Evolutionary conservation across 2,888 invertebrate species (phyloP).

Genomic region (Andricus curvator): DNA sequence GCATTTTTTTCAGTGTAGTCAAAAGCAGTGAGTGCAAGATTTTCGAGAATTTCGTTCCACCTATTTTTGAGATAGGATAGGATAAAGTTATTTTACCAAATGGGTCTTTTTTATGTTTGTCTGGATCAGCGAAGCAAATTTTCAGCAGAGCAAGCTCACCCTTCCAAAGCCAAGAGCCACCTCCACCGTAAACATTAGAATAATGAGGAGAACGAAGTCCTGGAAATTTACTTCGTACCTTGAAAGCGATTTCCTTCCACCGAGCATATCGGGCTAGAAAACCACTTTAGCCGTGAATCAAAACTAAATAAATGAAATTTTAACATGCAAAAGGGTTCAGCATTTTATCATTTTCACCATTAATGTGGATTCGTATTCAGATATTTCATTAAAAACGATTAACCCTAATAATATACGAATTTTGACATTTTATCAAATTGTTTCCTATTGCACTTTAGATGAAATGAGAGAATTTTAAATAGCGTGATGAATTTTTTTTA

Average conservation of each 20-base stretch:
- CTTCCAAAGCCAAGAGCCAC: slow-evolving; percentile 70
- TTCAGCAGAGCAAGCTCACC: slow-evolving; percentile 69
- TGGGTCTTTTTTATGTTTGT: not conserved
- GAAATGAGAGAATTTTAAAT: too few relatives aligned
- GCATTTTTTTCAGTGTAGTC: too few relatives aligned
- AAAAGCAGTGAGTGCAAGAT: too few relatives aligned
- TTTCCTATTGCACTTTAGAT: too few relatives aligned
- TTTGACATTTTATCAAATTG: too few relatives aligned
- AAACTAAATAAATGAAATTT: not conserved
- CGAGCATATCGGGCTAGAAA: slow-evolving; percentile 76
- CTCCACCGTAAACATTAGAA: slow-evolving; percentile 68
- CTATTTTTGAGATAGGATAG: too few relatives aligned
- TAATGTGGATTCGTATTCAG: too few relatives aligned
- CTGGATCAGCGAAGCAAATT: slow-evolving; percentile 65
- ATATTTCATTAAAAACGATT: too few relatives aligned
- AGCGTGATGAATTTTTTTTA: too few relatives aligned
- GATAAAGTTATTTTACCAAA: too few relatives aligned
- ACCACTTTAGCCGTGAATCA: slow-evolving; percentile 59
- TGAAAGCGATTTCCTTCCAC: slow-evolving; percentile 68
- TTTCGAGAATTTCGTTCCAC: too few relatives aligned
- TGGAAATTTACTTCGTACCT: slow-evolving; percentile 63
- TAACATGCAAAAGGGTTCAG: not conserved
- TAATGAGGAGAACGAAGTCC: slow-evolving; percentile 68
- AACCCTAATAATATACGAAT: too few relatives aligned
- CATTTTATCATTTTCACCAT: not conserved